These are phyloP conservation scores for Plestiodon gilberti DNA, from an alignment of 2,113 vertebrate species.

Conservation along the genomic window DNA sequence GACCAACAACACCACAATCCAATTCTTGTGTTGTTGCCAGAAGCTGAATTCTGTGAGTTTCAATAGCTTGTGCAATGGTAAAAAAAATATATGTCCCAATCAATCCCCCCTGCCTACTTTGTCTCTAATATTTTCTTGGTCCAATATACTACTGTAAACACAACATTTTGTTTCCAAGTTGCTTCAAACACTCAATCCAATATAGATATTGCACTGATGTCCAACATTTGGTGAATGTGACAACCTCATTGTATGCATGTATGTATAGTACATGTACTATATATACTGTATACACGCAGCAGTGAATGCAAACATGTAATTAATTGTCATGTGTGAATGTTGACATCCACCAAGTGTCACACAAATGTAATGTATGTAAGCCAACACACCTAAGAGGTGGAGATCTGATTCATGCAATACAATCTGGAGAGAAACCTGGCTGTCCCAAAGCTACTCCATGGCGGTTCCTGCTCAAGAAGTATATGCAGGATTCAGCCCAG, in stretches of 20 bases:
- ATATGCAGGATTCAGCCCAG: neutral
- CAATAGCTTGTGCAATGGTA: slow-evolving; percentile 5
- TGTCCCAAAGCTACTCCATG: neutral
- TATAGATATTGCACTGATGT: neutral
- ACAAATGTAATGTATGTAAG: neutral
- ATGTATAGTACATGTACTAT: too few species aligned
- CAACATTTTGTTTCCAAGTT: neutral
- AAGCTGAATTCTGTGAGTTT: neutral
- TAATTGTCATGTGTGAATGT: neutral
- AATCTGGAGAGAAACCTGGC: neutral
- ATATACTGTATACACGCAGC: too few species aligned
- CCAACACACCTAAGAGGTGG: neutral
- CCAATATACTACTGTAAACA: neutral
- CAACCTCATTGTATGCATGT: neutral
- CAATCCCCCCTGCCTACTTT: neutral
- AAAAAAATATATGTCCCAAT: neutral
- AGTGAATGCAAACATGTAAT: too few species aligned
- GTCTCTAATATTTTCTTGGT: neutral
- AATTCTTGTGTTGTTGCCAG: neutral
- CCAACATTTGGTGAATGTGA: neutral
- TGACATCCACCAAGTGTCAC: neutral
- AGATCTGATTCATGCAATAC: neutral
- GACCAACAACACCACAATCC: slow-evolving; percentile 3
- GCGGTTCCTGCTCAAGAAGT: neutral
- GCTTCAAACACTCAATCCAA: neutral